Base-by-base conservation (phyloP, 2,888 invertebrate species). In the Melanargia galathea region DNA sequence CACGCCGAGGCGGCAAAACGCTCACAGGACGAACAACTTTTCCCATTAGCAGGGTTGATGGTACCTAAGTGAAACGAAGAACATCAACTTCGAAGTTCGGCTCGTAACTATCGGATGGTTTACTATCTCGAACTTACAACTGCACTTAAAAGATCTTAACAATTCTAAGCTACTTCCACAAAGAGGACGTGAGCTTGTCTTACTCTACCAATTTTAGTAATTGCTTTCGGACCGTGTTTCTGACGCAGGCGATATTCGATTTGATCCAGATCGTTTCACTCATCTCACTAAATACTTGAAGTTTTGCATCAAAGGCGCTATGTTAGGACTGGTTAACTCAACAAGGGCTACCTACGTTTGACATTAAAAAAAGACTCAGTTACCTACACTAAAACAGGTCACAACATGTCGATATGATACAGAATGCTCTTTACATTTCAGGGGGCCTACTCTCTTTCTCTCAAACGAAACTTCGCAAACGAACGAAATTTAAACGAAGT, bases 31-130 rank as follows among this genome's bases (percentile, higher is more conserved):
- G 52, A 20, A 43, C 45, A 64, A 64, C 64, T 64, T 64, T 64
- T 51, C 55, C 64, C 64, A 64, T 64, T 60, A 64, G 48, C 40
- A 49, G 43, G 40, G 56, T 64, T 56, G 33, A 51, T 43, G 43
- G n/a, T n/a, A n/a, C n/a, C n/a, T 43, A 60, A 49, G 60, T 54
- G 49, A 64, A 64, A 64, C 43, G 43, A 43, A 55, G 59, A 60
- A 55, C 60, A 60, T 60, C 45, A 60, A 60, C 43, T 60, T n/a
- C 45, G 13, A 52, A 52, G 52, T 52, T 38, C 35, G 52, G 24
- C 58, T 51, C 48, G 59, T 51, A 62, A 63, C 54, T 46, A 46
- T 46, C 26, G 56, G 26, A 66, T 58, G 62, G 45, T 62, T 45
- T 49, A 57, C 51, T 56, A 30, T 43, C 59, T 49, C 43, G 60